These are phyloP conservation scores for Apotomis turbidana DNA, from an alignment of 2,888 invertebrate species.

Conservation along the genomic window DNA sequence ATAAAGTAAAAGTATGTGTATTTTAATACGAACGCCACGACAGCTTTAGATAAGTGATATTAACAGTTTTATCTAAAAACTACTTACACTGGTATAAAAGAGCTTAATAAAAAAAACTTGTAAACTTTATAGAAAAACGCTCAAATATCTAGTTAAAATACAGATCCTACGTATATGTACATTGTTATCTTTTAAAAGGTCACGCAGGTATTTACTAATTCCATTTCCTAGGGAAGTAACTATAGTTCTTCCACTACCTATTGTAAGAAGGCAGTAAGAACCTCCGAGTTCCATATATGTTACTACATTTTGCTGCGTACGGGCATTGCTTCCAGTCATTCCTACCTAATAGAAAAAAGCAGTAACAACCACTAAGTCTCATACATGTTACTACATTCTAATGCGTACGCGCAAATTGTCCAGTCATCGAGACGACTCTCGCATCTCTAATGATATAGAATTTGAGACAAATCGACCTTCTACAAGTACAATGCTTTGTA, in stretches of 20 bases:
- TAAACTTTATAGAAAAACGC: no score
- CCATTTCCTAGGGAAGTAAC: constrained; percentile 25
- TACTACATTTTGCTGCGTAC: not conserved
- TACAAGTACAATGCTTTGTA: constrained; percentile 10
- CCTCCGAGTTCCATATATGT: not conserved
- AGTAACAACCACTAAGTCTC: not conserved
- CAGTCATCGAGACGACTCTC: constrained; percentile 1
- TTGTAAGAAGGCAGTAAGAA: not conserved
- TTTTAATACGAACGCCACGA: no score
- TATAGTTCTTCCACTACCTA: not conserved
- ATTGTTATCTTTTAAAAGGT: no score
- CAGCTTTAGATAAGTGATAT: no score
- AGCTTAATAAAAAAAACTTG: no score
- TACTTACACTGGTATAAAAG: no score
- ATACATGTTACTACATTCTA: not conserved
- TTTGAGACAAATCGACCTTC: constrained; percentile 33
- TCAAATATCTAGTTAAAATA: no score
- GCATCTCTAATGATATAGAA: constrained; percentile 34
- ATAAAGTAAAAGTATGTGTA: no score
- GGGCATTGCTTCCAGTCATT: not conserved
- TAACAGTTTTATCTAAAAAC: no score
- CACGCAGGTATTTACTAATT: not conserved
- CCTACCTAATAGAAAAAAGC: not conserved
- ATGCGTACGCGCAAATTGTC: not conserved
- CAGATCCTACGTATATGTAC: no score